Percentiles rank a stretch among this genome's conserved stretches.
phyloP scores from a whole-genome alignment of 2,113 vertebrate species.

The Myrmecobius fasciatus region DNA sequence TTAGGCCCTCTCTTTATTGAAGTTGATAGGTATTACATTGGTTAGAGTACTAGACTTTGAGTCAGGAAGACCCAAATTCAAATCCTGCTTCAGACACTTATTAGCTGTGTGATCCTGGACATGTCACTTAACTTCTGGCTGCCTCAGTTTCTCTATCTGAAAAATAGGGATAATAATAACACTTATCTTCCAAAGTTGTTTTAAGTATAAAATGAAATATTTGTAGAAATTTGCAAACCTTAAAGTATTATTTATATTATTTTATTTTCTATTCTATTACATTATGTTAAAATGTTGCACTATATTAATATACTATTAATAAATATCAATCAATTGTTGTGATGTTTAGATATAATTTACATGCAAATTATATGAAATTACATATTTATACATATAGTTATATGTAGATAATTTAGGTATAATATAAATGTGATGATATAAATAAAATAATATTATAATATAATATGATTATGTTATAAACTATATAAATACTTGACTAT shows the following conservation, averaged over 20 bases:
- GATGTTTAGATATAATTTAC: neutral
- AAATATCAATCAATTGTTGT: neutral
- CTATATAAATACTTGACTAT: neutral
- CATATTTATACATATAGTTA: neutral
- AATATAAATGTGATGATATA: neutral
- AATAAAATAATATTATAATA: neutral
- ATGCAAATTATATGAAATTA: neutral
- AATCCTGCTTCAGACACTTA: neutral
- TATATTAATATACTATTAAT: neutral
- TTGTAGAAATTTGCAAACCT: neutral
- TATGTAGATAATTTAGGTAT: neutral
- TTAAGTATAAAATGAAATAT: neutral
- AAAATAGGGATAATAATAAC: neutral
- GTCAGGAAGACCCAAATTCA: neutral
- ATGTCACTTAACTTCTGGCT: neutral
- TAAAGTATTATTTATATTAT: neutral
- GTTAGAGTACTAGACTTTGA: no score
- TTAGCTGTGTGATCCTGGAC: neutral
- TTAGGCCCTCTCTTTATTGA: no score
- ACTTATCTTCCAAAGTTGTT: neutral
- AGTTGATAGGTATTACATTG: no score
- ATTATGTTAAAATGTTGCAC: no score
- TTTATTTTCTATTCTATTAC: neutral
- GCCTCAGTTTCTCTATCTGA: neutral
- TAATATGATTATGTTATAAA: neutral